Percentiles rank a stretch among this genome's conserved stretches.
phyloP scores from a whole-genome alignment of 92 coral and sea anemone genomes.

The Zoanthus sociatus region DNA sequence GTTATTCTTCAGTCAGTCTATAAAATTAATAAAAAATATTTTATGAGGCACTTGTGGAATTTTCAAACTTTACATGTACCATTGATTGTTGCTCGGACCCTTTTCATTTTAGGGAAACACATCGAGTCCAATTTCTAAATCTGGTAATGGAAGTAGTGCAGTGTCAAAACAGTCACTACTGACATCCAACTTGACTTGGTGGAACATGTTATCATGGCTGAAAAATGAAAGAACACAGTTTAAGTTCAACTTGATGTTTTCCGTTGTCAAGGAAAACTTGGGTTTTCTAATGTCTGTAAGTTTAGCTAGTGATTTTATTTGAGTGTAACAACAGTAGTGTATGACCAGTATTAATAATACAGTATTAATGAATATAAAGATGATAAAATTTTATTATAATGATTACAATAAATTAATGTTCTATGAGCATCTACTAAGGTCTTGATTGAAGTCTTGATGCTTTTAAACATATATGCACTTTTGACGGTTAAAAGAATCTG shows the following conservation, averaged over 20 bases:
- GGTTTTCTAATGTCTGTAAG: conserved; percentile 96
- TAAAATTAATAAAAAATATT: no score
- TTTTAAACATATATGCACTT: no score
- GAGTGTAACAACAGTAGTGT: not conserved
- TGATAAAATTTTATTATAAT: no score
- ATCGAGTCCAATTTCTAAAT: conserved; percentile 31
- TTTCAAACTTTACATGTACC: no score
- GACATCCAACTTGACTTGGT: conserved; percentile 68
- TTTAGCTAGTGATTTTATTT: not conserved
- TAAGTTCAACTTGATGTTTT: conserved; percentile 79
- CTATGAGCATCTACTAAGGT: no score
- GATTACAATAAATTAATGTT: no score
- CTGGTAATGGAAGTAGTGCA: conserved; percentile 67
- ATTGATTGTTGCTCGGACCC: not conserved
- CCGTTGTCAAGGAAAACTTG: conserved; percentile 92
- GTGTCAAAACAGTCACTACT: conserved; percentile 32
- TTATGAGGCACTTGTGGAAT: no score
- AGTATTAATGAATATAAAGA: no score
- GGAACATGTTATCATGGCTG: conserved; percentile 67
- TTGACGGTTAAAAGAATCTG: no score
- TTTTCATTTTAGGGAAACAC: conserved; percentile 16
- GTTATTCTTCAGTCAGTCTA: no score
- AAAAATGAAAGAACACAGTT: conserved; percentile 63
- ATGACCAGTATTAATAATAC: no score
- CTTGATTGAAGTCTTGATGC: no score